A percentile compares a stretch with the other conserved stretches of the same genome.
Evolutionary conservation across 2,797 vertebrate species (phyloP).

Genomic region (Huso huso): DNA sequence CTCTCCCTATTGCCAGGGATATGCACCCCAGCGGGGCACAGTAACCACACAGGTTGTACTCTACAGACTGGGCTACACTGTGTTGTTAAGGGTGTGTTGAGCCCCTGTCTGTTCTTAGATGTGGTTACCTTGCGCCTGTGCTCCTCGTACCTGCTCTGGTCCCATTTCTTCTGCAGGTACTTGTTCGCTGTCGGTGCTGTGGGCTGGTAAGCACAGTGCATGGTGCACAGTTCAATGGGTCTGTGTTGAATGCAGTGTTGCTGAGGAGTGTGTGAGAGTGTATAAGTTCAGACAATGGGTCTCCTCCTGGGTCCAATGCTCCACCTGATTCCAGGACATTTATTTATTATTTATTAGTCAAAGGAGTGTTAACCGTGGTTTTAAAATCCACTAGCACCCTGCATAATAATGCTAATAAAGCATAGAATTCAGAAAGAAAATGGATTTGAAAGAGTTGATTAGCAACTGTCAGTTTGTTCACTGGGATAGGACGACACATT

Average conservation of each 20-base stretch:
- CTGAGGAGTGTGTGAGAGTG: background rate
- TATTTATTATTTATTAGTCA: background rate
- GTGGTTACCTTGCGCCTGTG: background rate
- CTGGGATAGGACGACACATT: background rate
- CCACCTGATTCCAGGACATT: background rate
- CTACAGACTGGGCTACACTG: background rate
- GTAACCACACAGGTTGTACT: background rate
- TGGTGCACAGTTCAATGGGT: conserved; percentile 48
- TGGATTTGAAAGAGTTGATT: background rate
- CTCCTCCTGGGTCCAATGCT: background rate
- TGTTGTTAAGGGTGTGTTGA: background rate
- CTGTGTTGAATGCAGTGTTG: conserved; percentile 47
- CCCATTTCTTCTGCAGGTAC: conserved; percentile 49
- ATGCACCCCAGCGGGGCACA: no score
- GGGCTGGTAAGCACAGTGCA: conserved; percentile 60
- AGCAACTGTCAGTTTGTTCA: background rate
- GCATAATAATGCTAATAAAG: no score
- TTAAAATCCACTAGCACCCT: no score
- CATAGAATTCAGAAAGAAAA: no score
- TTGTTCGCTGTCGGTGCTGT: conserved; percentile 54
- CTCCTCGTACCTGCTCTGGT: no score
- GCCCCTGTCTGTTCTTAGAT: no score
- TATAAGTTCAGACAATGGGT: background rate
- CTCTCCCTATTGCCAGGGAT: background rate
- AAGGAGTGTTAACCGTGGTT: background rate